These are phyloP conservation scores for Ranitomeya variabilis DNA, from an alignment of 2,113 vertebrate genomes.

Conservation along the genomic window DNA sequence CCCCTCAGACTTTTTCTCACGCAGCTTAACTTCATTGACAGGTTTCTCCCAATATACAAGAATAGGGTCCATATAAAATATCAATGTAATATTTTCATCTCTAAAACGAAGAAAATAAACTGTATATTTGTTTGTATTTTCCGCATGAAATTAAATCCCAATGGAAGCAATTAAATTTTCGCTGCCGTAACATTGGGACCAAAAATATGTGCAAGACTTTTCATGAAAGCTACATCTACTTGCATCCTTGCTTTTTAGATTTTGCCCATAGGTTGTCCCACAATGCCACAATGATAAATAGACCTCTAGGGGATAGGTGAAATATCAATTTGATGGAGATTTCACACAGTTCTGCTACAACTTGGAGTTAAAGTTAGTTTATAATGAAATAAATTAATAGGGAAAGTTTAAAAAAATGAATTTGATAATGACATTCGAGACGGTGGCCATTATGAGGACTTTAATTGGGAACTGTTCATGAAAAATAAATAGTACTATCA, in stretches of 20 bases:
- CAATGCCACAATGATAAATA: neutral
- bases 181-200: conserved; percentile 1
- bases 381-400: neutral
- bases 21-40: too few relatives aligned
- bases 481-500: too few relatives aligned
- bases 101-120: neutral
- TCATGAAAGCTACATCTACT: neutral
- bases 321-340: neutral
- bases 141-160: conserved; percentile 31
- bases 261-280: neutral
- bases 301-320: neutral
- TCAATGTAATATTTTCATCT: neutral
- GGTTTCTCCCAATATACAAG: too few relatives aligned
- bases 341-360: neutral
- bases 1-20: too few relatives aligned
- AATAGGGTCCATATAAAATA: too few relatives aligned
- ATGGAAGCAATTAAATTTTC: conserved; percentile 40
- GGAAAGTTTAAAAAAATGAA: too few relatives aligned
- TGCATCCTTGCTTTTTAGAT: neutral
- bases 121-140: neutral
- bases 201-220: neutral
- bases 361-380: neutral
- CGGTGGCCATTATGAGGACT: too few relatives aligned
- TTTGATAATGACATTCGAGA: too few relatives aligned
- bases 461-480: too few relatives aligned